These are phyloP conservation scores for Sphaerodactylus townsendi DNA, from an alignment of 2,113 vertebrate species.

Conservation along the genomic window DNA sequence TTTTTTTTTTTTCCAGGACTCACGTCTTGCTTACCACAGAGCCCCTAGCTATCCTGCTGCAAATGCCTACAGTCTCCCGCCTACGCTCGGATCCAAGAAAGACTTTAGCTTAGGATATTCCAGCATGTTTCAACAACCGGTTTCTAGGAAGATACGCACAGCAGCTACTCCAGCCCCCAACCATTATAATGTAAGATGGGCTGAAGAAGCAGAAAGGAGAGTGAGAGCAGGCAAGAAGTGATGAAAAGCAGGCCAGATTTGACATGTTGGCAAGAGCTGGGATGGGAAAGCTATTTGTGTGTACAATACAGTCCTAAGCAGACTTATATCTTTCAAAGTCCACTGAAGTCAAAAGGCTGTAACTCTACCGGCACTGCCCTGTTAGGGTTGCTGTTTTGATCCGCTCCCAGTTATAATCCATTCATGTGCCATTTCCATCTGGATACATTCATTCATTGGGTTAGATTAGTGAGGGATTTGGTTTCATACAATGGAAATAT, in stretches of 20 bases:
- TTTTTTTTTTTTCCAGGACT: constrained; percentile 51
- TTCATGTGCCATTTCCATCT: background rate
- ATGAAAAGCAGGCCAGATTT: background rate
- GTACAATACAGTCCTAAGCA: no score
- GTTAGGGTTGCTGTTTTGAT: background rate
- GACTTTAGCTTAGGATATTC: constrained; percentile 78
- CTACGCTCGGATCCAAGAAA: constrained; percentile 67
- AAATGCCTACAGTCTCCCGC: constrained; percentile 71
- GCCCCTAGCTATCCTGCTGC: constrained; percentile 71
- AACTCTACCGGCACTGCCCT: no score
- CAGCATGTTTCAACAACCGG: constrained; percentile 77
- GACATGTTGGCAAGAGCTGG: background rate
- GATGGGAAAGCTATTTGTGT: background rate
- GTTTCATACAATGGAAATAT: background rate
- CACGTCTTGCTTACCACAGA: constrained; percentile 27
- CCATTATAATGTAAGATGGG: constrained; percentile 75
- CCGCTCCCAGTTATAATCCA: background rate
- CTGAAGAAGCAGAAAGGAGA: background rate
- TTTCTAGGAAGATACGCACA: constrained; percentile 57
- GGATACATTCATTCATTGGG: background rate
- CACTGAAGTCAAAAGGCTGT: no score
- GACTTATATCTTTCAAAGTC: no score
- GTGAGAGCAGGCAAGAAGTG: background rate
- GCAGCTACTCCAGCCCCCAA: constrained; percentile 77
- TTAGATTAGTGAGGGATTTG: background rate